These are phyloP conservation scores for Istiophorus platypterus DNA, from an alignment of 2,113 vertebrate species.

Conservation along the genomic window DNA sequence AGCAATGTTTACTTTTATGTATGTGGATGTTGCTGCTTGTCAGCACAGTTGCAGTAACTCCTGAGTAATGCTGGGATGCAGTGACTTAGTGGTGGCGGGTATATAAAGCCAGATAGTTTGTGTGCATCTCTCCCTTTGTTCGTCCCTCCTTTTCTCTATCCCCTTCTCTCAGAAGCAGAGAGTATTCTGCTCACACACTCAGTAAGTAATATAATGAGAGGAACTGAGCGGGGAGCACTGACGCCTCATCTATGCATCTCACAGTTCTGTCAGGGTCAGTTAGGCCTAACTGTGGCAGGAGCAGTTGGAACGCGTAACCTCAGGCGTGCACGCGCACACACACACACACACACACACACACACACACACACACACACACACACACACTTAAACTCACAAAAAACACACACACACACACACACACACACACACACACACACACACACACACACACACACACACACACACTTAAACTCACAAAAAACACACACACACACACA, in stretches of 20 bases:
- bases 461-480: no score
- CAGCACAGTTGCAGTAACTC: constrained; percentile 26
- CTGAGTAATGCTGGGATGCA: constrained; percentile 16
- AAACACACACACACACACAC: not conserved
- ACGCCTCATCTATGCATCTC: constrained; percentile 46
- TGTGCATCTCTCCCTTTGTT: constrained; percentile 30
- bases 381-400: constrained; percentile 25
- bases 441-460: constrained; percentile 28
- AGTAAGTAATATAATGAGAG: constrained; percentile 51
- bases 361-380: constrained; percentile 16
- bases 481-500: constrained; percentile 30
- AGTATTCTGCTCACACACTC: constrained; percentile 40
- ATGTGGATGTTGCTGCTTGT: constrained; percentile 35
- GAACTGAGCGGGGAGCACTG: constrained; percentile 40
- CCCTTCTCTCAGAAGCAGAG: not conserved
- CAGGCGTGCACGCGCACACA: constrained; percentile 33
- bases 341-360: constrained; percentile 11
- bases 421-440: constrained; percentile 24
- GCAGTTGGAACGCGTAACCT: not conserved
- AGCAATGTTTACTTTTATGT: constrained; percentile 25
- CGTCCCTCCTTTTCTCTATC: not conserved
- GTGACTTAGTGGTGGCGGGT: constrained; percentile 2
- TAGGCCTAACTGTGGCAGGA: constrained; percentile 45
- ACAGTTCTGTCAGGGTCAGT: constrained; percentile 65
- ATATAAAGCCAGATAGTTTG: constrained; percentile 8